Conservation (phyloP, 2,888 invertebrate genomes). For the Oscheius sp. region DNA sequence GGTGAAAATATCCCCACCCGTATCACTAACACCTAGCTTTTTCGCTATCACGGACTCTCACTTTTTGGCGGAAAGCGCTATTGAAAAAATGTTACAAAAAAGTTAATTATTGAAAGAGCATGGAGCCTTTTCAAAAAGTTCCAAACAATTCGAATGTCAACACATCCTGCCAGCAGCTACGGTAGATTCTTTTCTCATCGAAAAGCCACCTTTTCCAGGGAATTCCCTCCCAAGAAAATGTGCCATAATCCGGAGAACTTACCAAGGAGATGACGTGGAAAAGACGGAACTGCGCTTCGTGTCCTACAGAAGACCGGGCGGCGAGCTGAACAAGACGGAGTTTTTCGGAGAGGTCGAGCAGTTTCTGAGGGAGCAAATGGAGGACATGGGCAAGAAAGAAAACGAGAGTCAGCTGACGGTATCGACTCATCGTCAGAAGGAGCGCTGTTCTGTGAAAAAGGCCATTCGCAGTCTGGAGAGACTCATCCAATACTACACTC, state of each 20-base stretch:
- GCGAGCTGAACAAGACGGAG: not conserved
- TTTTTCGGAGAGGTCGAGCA: not conserved
- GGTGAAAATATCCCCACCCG: slow-evolving; percentile 25
- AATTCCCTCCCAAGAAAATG: not conserved
- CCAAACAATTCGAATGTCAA: too few species aligned
- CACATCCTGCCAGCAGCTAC: too few species aligned
- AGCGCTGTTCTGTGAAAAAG: not conserved
- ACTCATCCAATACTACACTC: slow-evolving; percentile 1
- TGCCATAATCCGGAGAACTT: slow-evolving; percentile 9
- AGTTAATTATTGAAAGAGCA: not conserved
- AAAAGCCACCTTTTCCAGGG: not conserved
- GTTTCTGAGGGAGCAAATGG: not conserved
- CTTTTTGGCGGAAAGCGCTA: too few species aligned
- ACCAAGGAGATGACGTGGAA: slow-evolving; percentile 7
- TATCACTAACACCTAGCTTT: too few species aligned
- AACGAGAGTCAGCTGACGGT: not conserved
- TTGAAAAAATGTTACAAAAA: too few species aligned
- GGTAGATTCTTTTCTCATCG: too few species aligned
- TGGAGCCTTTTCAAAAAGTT: not conserved
- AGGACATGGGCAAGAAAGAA: not conserved
- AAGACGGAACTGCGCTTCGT: slow-evolving; percentile 18
- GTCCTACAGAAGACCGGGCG: not conserved
- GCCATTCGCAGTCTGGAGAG: not conserved
- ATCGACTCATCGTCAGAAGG: not conserved
- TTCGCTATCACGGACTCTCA: too few species aligned